These are phyloP conservation scores for Macheiramphus alcinus DNA, from an alignment of 2,113 vertebrate genomes.

Conservation along the genomic window DNA sequence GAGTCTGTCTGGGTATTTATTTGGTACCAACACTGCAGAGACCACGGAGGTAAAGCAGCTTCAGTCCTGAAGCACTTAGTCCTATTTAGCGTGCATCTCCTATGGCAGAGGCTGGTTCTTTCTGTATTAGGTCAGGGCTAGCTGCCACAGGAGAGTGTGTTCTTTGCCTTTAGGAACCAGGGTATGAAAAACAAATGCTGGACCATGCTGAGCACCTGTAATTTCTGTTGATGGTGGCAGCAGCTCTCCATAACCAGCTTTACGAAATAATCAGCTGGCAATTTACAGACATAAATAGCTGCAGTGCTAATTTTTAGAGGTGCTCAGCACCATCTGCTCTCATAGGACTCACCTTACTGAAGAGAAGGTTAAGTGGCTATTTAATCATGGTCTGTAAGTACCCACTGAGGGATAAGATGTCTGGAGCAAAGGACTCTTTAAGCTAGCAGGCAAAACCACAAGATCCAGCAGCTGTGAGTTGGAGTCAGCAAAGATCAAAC, in stretches of 20 bases:
- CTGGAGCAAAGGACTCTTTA: conserved; percentile 10
- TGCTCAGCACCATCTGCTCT: conserved; percentile 58
- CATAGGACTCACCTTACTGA: conserved; percentile 13
- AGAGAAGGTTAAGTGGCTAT: conserved; percentile 61
- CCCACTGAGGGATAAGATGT: conserved; percentile 48
- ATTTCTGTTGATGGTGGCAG: background rate
- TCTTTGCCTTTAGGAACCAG: background rate
- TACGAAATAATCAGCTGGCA: background rate
- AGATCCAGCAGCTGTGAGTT: background rate
- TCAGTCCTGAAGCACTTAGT: background rate
- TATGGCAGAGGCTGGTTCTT: background rate
- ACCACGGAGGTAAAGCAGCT: background rate
- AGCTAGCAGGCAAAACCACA: background rate
- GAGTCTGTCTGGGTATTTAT: background rate
- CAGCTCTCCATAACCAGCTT: background rate
- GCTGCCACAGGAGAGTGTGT: rapidly evolving
- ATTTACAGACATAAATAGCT: background rate
- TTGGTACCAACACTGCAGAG: background rate
- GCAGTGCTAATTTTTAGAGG: conserved; percentile 32
- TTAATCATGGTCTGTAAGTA: conserved; percentile 57
- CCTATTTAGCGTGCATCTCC: background rate
- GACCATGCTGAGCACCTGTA: background rate
- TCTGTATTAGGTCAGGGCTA: background rate
- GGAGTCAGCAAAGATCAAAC: conserved; percentile 22
- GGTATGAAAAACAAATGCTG: background rate